Evolutionary conservation across 2,113 vertebrate species (phyloP).

Genomic region (Uria lomvia): DNA sequence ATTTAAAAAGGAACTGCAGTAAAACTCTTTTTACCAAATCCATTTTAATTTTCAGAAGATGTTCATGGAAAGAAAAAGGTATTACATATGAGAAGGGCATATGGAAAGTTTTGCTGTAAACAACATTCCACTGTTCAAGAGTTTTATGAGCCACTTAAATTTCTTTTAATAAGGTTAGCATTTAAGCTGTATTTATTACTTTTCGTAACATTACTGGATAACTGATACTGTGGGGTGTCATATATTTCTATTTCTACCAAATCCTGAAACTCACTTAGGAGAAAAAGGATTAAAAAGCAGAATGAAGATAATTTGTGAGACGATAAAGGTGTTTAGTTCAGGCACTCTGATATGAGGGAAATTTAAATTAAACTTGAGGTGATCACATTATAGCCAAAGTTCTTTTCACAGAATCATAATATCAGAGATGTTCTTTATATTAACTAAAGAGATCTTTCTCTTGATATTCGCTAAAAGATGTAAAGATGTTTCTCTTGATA

Average conservation of each 20-base stretch:
- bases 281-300: neutral
- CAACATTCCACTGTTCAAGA: neutral
- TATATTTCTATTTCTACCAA: neutral
- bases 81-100: neutral
- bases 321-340: neutral
- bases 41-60: conserved; percentile 13
- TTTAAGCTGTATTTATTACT: conserved; percentile 51
- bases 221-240: neutral
- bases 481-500: neutral
- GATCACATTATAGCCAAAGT: neutral
- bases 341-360: neutral
- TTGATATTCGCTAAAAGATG: neutral
- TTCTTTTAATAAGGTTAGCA: conserved; percentile 12
- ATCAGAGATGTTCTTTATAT: neutral
- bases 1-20: conserved; percentile 16
- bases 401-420: neutral
- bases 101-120: conserved; percentile 28
- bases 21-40: conserved; percentile 15
- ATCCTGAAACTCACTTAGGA: neutral
- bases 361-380: neutral
- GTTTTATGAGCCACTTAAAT: conserved; percentile 17
- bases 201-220: neutral
- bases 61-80: neutral
- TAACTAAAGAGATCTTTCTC: neutral
- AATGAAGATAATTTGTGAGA: neutral